Conservation (phyloP, 2,113 vertebrate genomes). For the Tympanuchus pallidicinctus region DNA sequence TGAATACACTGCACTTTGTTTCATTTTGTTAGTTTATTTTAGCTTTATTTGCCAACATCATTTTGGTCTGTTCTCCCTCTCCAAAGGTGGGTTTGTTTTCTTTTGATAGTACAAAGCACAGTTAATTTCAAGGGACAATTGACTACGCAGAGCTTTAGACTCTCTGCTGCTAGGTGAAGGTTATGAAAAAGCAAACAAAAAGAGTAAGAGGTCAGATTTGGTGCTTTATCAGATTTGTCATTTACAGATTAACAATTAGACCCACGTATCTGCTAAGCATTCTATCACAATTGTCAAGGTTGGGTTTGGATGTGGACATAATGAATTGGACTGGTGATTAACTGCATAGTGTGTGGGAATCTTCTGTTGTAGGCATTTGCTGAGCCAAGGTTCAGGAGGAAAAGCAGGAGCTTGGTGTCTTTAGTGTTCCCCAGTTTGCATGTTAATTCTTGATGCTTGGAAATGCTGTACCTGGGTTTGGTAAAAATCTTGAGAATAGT, state of each 20-base stretch:
- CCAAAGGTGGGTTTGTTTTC: neutral
- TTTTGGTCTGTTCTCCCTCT: neutral
- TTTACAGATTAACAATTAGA: neutral
- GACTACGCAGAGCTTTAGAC: neutral
- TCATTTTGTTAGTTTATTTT: neutral
- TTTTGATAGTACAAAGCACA: neutral
- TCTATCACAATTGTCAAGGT: accelerated
- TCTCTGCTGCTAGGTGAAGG: neutral
- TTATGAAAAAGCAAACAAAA: conserved; percentile 8
- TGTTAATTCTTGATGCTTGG: neutral
- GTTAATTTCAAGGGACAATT: neutral
- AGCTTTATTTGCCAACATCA: neutral
- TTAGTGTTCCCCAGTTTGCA: neutral
- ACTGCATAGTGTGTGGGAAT: neutral
- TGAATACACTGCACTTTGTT: neutral
- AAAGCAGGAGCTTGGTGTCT: neutral
- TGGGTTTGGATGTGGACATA: neutral
- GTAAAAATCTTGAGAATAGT: neutral
- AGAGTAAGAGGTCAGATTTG: neutral
- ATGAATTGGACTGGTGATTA: neutral
- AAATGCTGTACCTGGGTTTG: neutral
- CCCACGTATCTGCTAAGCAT: neutral
- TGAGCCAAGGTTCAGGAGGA: neutral
- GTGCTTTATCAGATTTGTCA: neutral
- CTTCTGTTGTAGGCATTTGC: neutral